phyloP scores from a whole-genome alignment of 2,113 vertebrate species.

The Ornithorhynchus anatinus region DNA sequence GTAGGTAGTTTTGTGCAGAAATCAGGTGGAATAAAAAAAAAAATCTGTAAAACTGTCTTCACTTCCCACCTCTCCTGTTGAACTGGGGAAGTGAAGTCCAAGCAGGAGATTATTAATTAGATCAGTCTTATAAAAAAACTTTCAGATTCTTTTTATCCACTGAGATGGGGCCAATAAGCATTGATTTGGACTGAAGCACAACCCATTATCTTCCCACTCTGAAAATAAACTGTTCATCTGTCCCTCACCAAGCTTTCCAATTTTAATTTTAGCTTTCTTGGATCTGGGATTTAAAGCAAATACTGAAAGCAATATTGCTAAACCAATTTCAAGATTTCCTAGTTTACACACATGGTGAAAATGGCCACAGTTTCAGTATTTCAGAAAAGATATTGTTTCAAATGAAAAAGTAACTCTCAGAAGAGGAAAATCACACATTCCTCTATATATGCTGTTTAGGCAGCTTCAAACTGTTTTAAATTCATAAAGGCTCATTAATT shows the following conservation, averaged over 20 bases:
- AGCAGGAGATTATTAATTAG: no score
- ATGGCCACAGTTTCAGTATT: conserved; percentile 15
- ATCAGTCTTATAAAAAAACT: no score
- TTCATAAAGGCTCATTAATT: conserved; percentile 27
- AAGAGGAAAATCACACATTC: conserved; percentile 19
- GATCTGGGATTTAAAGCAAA: conserved; percentile 31
- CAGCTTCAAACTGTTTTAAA: conserved; percentile 7
- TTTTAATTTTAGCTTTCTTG: conserved; percentile 15
- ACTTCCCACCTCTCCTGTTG: no score
- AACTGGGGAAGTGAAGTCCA: no score
- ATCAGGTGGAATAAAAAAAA: no score
- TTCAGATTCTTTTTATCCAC: no score
- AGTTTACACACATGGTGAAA: not conserved
- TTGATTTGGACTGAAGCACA: not conserved
- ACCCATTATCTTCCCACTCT: not conserved
- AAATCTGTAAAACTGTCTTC: no score
- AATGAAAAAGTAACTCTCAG: conserved; percentile 6
- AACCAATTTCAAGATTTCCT: conserved; percentile 35
- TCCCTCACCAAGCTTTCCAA: conserved; percentile 2
- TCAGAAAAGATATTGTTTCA: conserved; percentile 14
- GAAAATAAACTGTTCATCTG: conserved; percentile 25
- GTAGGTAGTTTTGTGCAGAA: no score
- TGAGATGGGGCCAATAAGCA: not conserved
- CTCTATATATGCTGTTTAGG: not conserved
- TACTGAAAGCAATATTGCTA: conserved; percentile 27